Evolutionary conservation across 1,140 invertebrate species (phyloP).

Genomic region (Drosophila micromelanica): DNA sequence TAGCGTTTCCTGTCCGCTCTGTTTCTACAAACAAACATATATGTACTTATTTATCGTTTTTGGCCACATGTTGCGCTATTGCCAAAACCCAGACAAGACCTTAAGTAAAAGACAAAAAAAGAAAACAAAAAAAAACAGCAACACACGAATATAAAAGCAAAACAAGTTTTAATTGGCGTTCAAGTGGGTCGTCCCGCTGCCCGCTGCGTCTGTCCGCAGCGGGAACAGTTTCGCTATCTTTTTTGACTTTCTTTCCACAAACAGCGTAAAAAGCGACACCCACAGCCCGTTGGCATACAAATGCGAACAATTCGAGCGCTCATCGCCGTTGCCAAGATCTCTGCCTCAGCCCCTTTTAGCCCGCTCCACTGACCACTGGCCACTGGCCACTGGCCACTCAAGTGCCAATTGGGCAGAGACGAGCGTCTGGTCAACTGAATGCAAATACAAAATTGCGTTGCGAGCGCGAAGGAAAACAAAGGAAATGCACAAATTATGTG

Average conservation of each 20-base stretch:
- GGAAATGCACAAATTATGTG: constrained; percentile 49
- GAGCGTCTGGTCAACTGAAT: constrained; percentile 14
- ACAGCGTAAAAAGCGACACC: constrained; percentile 42
- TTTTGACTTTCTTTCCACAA: constrained; percentile 46
- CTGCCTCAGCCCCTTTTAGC: not conserved
- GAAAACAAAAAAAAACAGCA: not conserved
- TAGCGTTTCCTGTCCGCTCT: constrained; percentile 7
- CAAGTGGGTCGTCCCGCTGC: constrained; percentile 4
- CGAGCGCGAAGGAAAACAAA: constrained; percentile 41
- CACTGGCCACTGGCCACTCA: no score
- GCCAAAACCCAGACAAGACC: constrained; percentile 7
- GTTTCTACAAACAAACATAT: not conserved
- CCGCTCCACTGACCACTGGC: no score
- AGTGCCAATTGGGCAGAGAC: not conserved
- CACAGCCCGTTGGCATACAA: constrained; percentile 46
- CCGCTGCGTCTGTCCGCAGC: not conserved
- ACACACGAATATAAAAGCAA: constrained; percentile 4
- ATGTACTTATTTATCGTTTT: constrained; percentile 15
- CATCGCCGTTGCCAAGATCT: constrained; percentile 42
- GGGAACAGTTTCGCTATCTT: constrained; percentile 18
- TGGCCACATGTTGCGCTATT: constrained; percentile 18
- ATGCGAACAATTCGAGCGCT: constrained; percentile 31
- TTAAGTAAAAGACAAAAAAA: no score
- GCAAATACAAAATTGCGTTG: constrained; percentile 24
- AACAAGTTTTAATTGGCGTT: constrained; percentile 22